phyloP scores from a whole-genome alignment of 2,797 vertebrate genomes.

The Hydrocynus forskahlii region DNA sequence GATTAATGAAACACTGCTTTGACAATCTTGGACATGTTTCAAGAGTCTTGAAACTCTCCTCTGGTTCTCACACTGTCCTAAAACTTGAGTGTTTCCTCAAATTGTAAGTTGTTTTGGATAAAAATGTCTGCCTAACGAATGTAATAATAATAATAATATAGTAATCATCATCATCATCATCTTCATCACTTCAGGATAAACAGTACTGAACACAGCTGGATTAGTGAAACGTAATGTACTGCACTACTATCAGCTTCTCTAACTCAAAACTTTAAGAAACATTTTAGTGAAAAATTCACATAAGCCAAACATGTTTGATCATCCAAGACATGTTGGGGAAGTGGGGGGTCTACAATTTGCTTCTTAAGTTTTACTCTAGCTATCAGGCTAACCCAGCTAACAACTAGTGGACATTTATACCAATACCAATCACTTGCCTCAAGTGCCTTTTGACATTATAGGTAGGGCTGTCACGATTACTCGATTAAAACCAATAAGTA shows the following conservation, averaged over 20 bases:
- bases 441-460: too few species aligned
- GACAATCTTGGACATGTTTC: background rate
- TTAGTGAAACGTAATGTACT: background rate
- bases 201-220: background rate
- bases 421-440: background rate
- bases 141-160: too few species aligned
- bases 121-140: too few species aligned
- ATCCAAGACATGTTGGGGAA: background rate
- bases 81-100: too few species aligned
- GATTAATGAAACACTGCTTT: conserved; percentile 6
- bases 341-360: background rate
- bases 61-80: too few species aligned
- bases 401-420: background rate
- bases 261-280: background rate
- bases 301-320: background rate
- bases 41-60: too few species aligned
- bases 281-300: background rate
- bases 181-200: too few species aligned
- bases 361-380: background rate
- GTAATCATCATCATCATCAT: too few species aligned
- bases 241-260: background rate
- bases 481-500: too few species aligned
- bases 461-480: too few species aligned
- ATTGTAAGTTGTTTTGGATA: too few species aligned
- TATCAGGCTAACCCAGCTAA: background rate